Evolutionary conservation across 2,113 vertebrate genomes (phyloP), one percentile per base, ranked within the genome.

Genomic region (Plecturocebus donacophilus): DNA sequence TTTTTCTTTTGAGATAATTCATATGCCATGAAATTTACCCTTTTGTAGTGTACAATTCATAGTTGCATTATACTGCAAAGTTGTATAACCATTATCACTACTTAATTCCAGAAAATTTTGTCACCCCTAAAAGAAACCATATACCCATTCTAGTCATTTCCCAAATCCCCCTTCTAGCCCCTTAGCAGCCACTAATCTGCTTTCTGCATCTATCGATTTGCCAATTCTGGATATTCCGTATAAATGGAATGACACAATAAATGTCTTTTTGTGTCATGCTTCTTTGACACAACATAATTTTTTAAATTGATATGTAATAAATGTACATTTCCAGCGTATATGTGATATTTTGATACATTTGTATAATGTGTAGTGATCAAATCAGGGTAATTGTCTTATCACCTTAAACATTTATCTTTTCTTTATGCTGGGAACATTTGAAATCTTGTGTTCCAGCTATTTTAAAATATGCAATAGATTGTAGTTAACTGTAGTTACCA

Each of bases 1-100:
- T 91, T 95, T 82, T 90, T 10, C 61, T 66, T 92, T 96, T 66
- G 49, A 52, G 64, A 11, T 73, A 79, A 79, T 83, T 92, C n/a
- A 27, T n/a, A 66, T 68, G 30, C 27, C 21, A 81, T 81, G 61
- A 30, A 64, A 64, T 64, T 64, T 6, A 45, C 47, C 54, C 38
- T 66, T 73, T 86, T 58, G 35, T 3, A 45, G 0, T 79, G 6
- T 56, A 75, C 7, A 95, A 7, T 73, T 92, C 21, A 75, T 80
- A 54, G 8, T 81, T 70, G 95, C 45, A 64, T 49, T 95, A 23
- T 93, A 93, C 56, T 95, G 30, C 66, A n/a, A 81, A 90, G 25
- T 54, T 86, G 38, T 56, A 0, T 21, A 68, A 32, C 54, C 40
- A 25, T 89, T 73, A 61, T 2, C 32, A 35, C 32, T 45, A 85